Conservation (phyloP, 2,113 vertebrate genomes). For the Ptilorrhoa leucosticta region DNA sequence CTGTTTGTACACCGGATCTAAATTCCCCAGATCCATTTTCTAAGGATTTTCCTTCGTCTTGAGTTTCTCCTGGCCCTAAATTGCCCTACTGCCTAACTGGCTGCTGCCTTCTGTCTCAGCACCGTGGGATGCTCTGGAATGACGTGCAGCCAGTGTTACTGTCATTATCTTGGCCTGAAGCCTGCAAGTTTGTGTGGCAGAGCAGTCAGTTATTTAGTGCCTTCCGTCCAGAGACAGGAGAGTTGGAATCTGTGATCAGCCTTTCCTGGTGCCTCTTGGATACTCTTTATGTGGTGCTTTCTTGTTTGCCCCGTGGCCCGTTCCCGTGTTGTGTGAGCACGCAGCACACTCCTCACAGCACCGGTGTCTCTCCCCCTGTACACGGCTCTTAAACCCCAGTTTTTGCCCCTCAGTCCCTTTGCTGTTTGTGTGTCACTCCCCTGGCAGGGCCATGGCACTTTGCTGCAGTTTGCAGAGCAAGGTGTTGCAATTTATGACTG, state of each 20-base stretch:
- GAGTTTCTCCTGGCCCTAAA: not conserved
- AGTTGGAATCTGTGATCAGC: not conserved
- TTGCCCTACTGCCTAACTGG: not conserved
- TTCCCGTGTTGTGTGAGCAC: not conserved
- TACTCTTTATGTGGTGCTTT: not conserved
- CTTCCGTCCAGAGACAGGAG: not conserved
- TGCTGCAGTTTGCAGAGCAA: not conserved
- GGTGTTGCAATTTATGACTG: not conserved
- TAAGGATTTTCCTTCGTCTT: not conserved
- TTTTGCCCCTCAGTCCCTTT: not conserved
- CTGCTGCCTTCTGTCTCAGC: conserved; percentile 26
- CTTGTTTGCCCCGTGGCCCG: not conserved
- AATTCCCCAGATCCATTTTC: not conserved
- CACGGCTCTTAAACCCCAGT: fast-evolving
- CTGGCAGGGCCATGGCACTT: not conserved
- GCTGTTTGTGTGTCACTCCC: not conserved
- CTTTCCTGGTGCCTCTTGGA: not conserved
- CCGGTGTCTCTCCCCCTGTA: not conserved
- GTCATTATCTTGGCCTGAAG: not conserved
- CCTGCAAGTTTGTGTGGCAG: not conserved
- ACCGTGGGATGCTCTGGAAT: not conserved
- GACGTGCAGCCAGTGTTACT: not conserved
- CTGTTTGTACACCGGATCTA: not conserved
- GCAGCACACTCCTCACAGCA: fast-evolving
- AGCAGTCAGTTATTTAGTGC: not conserved